Base-by-base conservation (phyloP, 2,888 invertebrate genomes). In the Leptopterna dolabrata region DNA sequence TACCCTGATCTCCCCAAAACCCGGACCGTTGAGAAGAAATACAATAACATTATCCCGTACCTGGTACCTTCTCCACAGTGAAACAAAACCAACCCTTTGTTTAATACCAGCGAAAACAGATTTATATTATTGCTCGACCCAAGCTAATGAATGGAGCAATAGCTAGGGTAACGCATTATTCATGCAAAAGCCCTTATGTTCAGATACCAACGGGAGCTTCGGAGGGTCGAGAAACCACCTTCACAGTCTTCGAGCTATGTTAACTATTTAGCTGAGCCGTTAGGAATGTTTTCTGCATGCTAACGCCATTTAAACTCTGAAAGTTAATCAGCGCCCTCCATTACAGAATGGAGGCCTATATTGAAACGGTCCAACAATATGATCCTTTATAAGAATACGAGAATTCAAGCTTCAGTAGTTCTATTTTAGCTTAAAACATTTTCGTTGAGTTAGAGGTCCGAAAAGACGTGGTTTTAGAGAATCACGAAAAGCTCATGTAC, bases 91-190 rank as follows among this genome's bases (percentile, higher is more conserved):
- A n/a, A n/a, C 7, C 7, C 63, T 63, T 27, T 24, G 63, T 63
- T 24, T 19, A 24, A 24, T 24, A 47, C 63, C 24, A 45, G 11
- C 27, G 24, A 81, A 9, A 1, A 71, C 73, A 45, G 84, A 73
- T 84, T 84, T 84, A 71, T 84, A 45, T 71, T 73, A 85, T 27
- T 85, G 19, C 76, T 73, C 27, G 76, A 41, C 24, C 73, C 45
- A 27, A 73, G 85, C 76, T 85, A 85, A 85, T 85, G 85, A 85
- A 85, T 85, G 51, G n/a, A 81, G 81, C 51, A 81, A 81, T 55
- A 81, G 29, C 55, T 81, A n/a, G 29, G 29, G 55, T 3, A 14
- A 55, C 55, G 81, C 27, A 81, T 81, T 41, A 81, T 81, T 81
- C 81, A 81, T 81, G 51, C 6, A 0, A 30, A 3, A 11, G 19